A percentile compares a stretch with the other conserved stretches of the same genome.
These are phyloP conservation scores for Miniopterus natalensis DNA, from an alignment of 2,113 vertebrate genomes.

Conservation along the genomic window DNA sequence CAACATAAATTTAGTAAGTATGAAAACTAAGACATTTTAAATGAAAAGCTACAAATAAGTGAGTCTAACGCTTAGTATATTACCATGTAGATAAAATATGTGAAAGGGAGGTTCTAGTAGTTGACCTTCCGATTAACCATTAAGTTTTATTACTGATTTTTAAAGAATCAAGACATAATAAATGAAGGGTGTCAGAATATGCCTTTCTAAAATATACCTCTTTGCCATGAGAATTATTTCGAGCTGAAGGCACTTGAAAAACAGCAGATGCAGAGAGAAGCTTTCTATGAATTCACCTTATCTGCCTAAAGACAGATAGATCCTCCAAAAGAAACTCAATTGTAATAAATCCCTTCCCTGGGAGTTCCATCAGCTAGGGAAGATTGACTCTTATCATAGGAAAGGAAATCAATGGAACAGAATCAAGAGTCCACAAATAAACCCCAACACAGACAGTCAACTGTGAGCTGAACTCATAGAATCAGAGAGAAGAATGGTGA, in stretches of 20 bases:
- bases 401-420: not conserved
- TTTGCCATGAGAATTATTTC: slow-evolving; percentile 24
- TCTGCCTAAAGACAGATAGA: not conserved
- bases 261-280: not conserved
- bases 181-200: not conserved
- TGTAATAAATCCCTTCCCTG: not conserved
- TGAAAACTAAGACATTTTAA: slow-evolving; percentile 55
- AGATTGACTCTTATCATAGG: not conserved
- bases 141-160: slow-evolving; percentile 29
- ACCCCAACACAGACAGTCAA: not conserved
- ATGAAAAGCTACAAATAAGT: slow-evolving; percentile 43
- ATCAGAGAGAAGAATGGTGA: not conserved
- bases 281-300: slow-evolving; percentile 12
- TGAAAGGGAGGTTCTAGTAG: not conserved
- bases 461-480: not conserved
- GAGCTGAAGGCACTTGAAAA: not conserved
- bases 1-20: slow-evolving; percentile 14
- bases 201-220: not conserved
- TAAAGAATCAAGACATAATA: slow-evolving; percentile 1
- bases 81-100: not conserved
- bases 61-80: not conserved
- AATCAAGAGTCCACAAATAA: not conserved
- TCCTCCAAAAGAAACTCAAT: not conserved
- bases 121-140: not conserved
- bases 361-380: not conserved